Conservation (phyloP, 2,888 invertebrate genomes). For the Barypeithes pellucidus region DNA sequence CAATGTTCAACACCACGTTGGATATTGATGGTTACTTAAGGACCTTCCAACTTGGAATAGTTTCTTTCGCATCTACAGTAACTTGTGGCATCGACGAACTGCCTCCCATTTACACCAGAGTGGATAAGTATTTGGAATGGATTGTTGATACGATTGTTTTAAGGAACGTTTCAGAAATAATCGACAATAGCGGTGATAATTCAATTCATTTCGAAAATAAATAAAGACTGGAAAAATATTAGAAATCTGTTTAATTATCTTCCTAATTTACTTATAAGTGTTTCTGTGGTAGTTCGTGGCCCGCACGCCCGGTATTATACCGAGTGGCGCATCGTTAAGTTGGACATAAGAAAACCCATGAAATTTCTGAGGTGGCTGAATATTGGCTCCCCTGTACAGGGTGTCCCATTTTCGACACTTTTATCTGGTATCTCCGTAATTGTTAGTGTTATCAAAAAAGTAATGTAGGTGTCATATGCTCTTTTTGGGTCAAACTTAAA, state of each 20-base stretch:
- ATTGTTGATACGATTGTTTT: slow-evolving; percentile 72
- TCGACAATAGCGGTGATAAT: background rate
- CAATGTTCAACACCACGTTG: slow-evolving; percentile 69
- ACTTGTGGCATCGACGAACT: slow-evolving; percentile 73
- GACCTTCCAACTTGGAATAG: slow-evolving; percentile 74
- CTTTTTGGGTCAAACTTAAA: no score
- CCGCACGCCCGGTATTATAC: no score
- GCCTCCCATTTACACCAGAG: slow-evolving; percentile 81
- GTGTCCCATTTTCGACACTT: no score
- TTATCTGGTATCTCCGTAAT: no score
- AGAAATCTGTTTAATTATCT: background rate
- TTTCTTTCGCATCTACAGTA: slow-evolving; percentile 71
- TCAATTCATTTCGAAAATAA: slow-evolving; percentile 24
- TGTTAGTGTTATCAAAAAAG: no score
- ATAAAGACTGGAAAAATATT: background rate
- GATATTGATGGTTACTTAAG: slow-evolving; percentile 64
- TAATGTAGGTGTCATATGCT: no score
- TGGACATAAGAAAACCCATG: no score
- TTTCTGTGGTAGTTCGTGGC: no score
- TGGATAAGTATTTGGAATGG: slow-evolving; percentile 78
- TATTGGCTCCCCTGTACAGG: no score
- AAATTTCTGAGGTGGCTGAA: no score
- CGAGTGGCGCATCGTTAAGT: no score
- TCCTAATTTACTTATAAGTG: background rate
- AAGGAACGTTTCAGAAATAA: background rate